These are phyloP conservation scores for Gasterosteus nipponicus DNA, from an alignment of 2,113 vertebrate species.

Conservation along the genomic window DNA sequence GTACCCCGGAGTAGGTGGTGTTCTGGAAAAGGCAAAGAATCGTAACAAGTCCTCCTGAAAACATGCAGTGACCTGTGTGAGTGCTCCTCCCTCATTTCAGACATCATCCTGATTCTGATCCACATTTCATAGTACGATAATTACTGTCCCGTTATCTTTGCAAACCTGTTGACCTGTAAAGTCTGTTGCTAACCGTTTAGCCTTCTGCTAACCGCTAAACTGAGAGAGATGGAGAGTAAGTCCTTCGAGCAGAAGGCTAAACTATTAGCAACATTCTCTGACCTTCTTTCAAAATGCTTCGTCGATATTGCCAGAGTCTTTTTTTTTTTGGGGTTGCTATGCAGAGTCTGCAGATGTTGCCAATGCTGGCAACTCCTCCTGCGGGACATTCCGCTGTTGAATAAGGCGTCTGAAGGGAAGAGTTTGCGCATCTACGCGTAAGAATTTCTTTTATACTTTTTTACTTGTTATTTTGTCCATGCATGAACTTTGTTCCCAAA, in stretches of 20 bases:
- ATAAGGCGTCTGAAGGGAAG: background rate
- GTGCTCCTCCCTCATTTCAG: background rate
- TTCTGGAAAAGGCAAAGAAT: background rate
- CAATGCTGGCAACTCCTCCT: background rate
- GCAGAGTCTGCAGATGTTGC: constrained; percentile 1
- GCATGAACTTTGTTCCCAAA: background rate
- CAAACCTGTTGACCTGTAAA: too few relatives aligned
- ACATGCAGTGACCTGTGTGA: background rate
- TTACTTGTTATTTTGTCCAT: background rate
- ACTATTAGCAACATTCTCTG: background rate
- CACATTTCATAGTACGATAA: background rate
- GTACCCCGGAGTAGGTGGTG: background rate
- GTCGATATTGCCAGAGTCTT: background rate
- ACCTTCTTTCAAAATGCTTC: background rate
- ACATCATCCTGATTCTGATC: background rate
- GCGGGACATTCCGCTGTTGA: background rate
- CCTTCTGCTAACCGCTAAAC: background rate
- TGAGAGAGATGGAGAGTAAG: background rate
- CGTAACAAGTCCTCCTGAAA: background rate
- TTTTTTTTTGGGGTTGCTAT: background rate
- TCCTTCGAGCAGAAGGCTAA: background rate
- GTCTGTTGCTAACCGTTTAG: background rate
- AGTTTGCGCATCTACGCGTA: background rate
- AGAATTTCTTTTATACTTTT: background rate
- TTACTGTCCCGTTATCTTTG: background rate